Percentiles rank a stretch among this genome's conserved stretches.
phyloP scores from a whole-genome alignment of 2,113 vertebrate species.

The Lepus europaeus region DNA sequence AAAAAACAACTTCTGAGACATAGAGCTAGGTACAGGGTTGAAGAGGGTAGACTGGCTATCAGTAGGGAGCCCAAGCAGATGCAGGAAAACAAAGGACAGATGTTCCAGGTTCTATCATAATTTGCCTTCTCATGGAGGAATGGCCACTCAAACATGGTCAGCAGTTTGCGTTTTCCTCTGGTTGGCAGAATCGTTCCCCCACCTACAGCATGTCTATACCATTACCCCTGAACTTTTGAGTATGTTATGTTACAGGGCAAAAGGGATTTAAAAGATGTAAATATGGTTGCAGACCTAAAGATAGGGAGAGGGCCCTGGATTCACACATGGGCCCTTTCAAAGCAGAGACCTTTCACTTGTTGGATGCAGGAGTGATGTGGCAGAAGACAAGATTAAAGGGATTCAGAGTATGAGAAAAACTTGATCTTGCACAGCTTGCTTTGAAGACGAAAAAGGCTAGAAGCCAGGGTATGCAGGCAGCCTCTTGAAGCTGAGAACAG shows the following conservation, averaged over 20 bases:
- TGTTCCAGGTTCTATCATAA: neutral
- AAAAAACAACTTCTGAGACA: neutral
- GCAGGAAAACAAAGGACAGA: neutral
- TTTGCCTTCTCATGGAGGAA: neutral
- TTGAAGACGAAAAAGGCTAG: neutral
- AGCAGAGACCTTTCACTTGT: neutral
- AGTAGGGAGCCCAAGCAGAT: fast-evolving
- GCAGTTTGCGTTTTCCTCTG: neutral
- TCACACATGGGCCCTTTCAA: neutral
- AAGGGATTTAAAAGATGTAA: neutral
- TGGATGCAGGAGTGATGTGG: neutral
- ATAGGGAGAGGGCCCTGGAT: neutral
- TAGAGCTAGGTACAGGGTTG: neutral
- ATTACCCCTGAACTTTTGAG: neutral
- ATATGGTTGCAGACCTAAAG: neutral
- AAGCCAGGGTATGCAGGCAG: neutral
- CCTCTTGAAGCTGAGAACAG: neutral
- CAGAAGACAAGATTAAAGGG: neutral
- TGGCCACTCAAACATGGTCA: neutral
- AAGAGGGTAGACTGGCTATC: neutral
- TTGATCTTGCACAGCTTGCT: neutral
- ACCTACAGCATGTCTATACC: neutral
- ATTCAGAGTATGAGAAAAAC: neutral
- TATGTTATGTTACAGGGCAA: neutral
- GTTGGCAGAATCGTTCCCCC: neutral